Base-by-base conservation (phyloP, 1,140 invertebrate genomes). In the Drosophila obscura region DNA sequence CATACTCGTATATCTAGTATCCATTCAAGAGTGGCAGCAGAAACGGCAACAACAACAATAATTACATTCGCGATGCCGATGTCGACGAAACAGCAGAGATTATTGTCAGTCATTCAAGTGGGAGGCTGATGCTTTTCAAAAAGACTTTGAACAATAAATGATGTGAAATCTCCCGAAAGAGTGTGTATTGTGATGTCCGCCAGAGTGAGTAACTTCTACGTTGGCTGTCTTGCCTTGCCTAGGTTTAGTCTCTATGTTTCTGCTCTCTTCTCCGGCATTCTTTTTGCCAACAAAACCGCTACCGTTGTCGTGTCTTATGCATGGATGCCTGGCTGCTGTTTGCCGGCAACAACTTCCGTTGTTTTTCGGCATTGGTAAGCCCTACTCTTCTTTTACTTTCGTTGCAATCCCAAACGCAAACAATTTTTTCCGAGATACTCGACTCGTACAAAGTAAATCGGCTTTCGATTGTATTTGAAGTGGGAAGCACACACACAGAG, bases 371-470 rank as follows among this genome's bases (percentile, higher is more conserved):
- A 48, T 68, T 24, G 19, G 46, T 78, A 78, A 77, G 67, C 67
- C 57, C 26, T 53, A 44, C 73, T 49, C 50, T 45, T 26, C 66
- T 48, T 35, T 24, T 65, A 13, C 28, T 59, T 74, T 59, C 52
- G 43, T 51, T 53, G 26, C 51, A 82, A 79, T 69, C 67, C 77
- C 62, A 72, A 77, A 83, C 68, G 55, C 66, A 83, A 83, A 80
- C 80, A 77, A 72, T 83, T 83, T 39, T 73, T 82, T 68, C 75
- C 74, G 16, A 76, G 64, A 51, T 66, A 85, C 69, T 85, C 55
- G 64, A 66, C 58, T 76, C 68, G 61, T 73, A 81, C 77, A 74
- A 83, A 83, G 77, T 71, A 80, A 85, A 85, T 83, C 80, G 73
- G 80, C 80, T 80, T 85, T 85, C 66, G 61, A 79, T 71, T 80